phyloP scores from a whole-genome alignment of 1,140 invertebrate species.

The Campoletis sonorensis region DNA sequence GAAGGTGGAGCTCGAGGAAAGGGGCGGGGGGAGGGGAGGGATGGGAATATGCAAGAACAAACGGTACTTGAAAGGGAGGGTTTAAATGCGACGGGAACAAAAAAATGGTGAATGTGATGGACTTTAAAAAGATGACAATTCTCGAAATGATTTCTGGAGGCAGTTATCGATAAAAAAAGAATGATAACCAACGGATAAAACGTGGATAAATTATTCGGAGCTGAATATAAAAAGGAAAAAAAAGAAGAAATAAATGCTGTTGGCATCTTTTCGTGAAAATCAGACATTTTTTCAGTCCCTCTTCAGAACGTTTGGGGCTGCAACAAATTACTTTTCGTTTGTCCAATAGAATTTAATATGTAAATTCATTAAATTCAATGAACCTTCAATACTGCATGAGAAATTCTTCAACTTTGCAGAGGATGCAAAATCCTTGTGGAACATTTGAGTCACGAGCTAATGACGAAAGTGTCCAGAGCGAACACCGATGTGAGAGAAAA shows the following conservation, averaged over 20 bases:
- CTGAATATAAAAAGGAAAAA: too few relatives aligned
- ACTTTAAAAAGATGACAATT: constrained; percentile 6
- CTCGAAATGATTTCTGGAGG: too few relatives aligned
- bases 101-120: neutral
- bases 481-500: neutral
- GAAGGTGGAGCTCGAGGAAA: constrained; percentile 6
- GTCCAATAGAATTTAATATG: neutral
- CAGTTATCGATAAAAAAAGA: constrained; percentile 16
- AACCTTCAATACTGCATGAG: neutral
- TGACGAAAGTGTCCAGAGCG: neutral
- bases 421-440: neutral
- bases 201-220: too few relatives aligned
- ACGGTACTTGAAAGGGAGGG: neutral
- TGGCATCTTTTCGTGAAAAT: too few relatives aligned
- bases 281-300: too few relatives aligned
- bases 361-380: neutral
- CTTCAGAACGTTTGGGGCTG: too few relatives aligned
- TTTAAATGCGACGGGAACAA: neutral
- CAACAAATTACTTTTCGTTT: too few relatives aligned
- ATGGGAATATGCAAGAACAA: constrained; percentile 9
- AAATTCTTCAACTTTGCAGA: neutral
- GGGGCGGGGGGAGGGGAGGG: neutral
- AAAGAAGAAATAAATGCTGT: too few relatives aligned
- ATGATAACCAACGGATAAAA: neutral
- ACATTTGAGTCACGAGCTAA: neutral